Conservation (phyloP, 2,113 vertebrate genomes). For the Bufo bufo region DNA sequence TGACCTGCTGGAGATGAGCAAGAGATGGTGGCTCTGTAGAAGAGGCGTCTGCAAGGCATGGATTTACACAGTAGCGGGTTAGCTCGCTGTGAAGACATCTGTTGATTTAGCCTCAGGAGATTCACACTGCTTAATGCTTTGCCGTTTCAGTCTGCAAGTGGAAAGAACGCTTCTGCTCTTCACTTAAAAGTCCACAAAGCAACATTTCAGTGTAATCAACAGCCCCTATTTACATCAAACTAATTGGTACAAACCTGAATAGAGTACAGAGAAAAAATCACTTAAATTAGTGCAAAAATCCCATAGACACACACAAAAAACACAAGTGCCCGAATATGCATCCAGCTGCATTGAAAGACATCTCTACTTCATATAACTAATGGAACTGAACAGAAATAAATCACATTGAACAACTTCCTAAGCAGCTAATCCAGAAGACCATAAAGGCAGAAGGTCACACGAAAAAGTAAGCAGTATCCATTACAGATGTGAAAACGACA, state of each 20-base stretch:
- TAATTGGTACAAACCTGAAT: conserved; percentile 67
- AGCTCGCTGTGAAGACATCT: neutral
- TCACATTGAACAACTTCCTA: conserved; percentile 35
- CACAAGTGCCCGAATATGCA: neutral
- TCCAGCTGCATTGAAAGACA: conserved; percentile 24
- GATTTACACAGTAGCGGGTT: neutral
- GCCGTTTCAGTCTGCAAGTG: conserved; percentile 44
- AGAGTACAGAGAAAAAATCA: conserved; percentile 54
- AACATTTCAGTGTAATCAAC: conserved; percentile 59
- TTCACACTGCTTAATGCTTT: conserved; percentile 37
- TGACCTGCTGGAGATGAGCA: conserved; percentile 55
- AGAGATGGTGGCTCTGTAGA: conserved; percentile 9
- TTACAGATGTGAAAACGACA: conserved; percentile 18
- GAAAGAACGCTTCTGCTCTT: conserved; percentile 6
- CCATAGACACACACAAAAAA: conserved; percentile 27
- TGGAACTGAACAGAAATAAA: neutral
- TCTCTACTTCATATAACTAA: conserved; percentile 9
- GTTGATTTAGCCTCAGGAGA: neutral
- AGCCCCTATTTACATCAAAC: conserved; percentile 64
- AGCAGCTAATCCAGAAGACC: conserved; percentile 16
- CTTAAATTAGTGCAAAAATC: conserved; percentile 70
- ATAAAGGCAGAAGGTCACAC: conserved; percentile 27
- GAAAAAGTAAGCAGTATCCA: conserved; percentile 1
- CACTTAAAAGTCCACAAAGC: neutral
- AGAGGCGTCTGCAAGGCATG: neutral